Evolutionary conservation across 2,888 invertebrate species (phyloP).

Genomic region (Suillia variegata): DNA sequence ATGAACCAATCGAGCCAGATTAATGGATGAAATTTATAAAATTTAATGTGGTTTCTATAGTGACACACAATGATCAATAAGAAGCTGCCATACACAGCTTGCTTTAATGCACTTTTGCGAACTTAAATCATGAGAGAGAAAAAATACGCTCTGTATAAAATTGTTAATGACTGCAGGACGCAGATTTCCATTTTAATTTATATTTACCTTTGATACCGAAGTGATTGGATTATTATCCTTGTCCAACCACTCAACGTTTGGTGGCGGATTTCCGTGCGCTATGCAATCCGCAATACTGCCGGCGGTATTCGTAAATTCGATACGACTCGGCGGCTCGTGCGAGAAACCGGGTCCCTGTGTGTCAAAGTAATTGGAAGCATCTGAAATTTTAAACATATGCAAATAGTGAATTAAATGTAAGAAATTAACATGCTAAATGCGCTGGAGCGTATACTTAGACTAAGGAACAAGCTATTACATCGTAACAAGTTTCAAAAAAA

Average conservation of each 20-base stretch:
- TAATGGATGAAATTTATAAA: too few relatives aligned
- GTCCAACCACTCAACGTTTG: constrained; percentile 65
- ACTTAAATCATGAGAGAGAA: too few relatives aligned
- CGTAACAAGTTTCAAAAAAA: background rate
- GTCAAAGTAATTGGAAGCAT: constrained; percentile 63
- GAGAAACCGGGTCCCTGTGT: constrained; percentile 66
- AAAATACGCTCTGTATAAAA: too few relatives aligned
- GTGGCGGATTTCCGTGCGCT: constrained; percentile 64
- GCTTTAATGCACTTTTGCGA: too few relatives aligned
- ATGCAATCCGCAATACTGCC: constrained; percentile 65
- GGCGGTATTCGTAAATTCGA: constrained; percentile 65
- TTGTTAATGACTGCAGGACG: too few relatives aligned
- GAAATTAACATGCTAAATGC: constrained; percentile 33
- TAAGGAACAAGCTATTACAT: constrained; percentile 2
- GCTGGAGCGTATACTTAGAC: too few relatives aligned
- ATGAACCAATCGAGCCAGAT: too few relatives aligned
- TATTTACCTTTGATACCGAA: constrained; percentile 63
- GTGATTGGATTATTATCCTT: constrained; percentile 64
- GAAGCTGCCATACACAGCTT: too few relatives aligned
- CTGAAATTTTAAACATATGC: constrained; percentile 30
- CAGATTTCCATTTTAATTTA: too few relatives aligned
- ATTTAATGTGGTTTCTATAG: too few relatives aligned
- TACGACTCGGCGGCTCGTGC: constrained; percentile 63
- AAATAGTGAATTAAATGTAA: background rate
- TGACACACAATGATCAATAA: too few relatives aligned